Base-by-base conservation (phyloP, 2,797 vertebrate genomes). In the Myripristis murdjan region DNA sequence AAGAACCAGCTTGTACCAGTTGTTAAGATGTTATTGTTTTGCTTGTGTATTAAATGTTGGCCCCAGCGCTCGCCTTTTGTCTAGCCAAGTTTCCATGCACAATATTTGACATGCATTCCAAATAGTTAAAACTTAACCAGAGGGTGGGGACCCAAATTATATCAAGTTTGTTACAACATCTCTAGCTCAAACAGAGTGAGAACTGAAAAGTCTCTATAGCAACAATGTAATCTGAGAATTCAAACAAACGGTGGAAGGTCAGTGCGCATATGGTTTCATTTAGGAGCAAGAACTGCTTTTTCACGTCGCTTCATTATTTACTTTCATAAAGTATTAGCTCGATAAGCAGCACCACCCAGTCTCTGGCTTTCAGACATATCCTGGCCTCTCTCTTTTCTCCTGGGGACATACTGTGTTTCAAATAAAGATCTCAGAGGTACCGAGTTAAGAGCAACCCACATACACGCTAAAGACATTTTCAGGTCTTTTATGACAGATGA, bases 91-190 rank as follows among this genome's bases (percentile, higher is more conserved):
- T 93, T 93, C 90, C 91, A 87, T 85, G 87, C 89, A 87, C 91
- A 89, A 79, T 73, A 83, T 89, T 90, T 87, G 84, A 89, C 83
- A 82, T 85, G 89, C 91, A 93, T 92, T 94, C 92, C 92, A 91
- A 93, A 93, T 88, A 90, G 85, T 90, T 93, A 75, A 91, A 91
- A 81, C 88, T 85, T 89, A 91, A 92, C 84, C 90, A 87, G 82
- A 92, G 94, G 94, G 92, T 93, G 94, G 93, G 87, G 92, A 91
- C 90, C 79, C 84, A 90, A 94, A 93, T 94, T 93, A 90, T 94
- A 94, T 94, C 87, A 93, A 90, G 93, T 95, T 94, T 94, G 91
- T 94, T 94, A 91, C 93, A 93, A 95, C 91, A 93, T 94, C 89
- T 88, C 88, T 23, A 83, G 84, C 91, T 93, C 87, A 91, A 91